Conservation (phyloP, 2,888 invertebrate genomes). For the Flexamia atlantica region DNA sequence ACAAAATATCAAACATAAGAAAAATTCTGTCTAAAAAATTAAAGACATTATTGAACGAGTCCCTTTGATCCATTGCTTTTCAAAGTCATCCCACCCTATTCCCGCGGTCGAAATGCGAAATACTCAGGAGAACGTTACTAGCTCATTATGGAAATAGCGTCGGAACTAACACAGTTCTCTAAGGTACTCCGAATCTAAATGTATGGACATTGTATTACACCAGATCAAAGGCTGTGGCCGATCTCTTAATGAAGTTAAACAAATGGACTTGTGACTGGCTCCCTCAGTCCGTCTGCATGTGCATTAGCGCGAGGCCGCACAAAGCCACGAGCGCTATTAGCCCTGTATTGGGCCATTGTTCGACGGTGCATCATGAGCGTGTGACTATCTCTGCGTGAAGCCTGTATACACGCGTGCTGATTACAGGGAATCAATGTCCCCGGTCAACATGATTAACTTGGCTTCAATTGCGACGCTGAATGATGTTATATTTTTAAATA, state of each 20-base stretch:
- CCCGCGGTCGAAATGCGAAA: constrained; percentile 6
- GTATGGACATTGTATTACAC: constrained; percentile 50
- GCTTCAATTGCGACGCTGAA: not conserved
- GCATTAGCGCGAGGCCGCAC: constrained; percentile 34
- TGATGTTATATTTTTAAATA: constrained; percentile 4
- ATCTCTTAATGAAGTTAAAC: constrained; percentile 52
- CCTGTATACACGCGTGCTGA: constrained; percentile 2
- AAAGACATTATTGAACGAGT: too few species aligned
- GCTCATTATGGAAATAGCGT: constrained; percentile 30
- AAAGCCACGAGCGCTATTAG: constrained; percentile 34
- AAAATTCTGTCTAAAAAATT: too few species aligned
- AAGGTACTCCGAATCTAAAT: constrained; percentile 41
- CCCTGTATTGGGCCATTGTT: constrained; percentile 29
- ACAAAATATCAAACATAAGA: too few species aligned
- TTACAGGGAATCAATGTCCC: not conserved
- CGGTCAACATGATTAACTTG: not conserved
- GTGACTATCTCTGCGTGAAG: constrained; percentile 18
- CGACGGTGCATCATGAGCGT: constrained; percentile 23
- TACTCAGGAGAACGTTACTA: constrained; percentile 31
- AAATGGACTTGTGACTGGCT: constrained; percentile 34
- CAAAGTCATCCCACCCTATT: not conserved
- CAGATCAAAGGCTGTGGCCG: constrained; percentile 45
- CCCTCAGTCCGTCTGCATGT: constrained; percentile 18
- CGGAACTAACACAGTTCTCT: constrained; percentile 35
- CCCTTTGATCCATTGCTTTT: not conserved